Conservation (phyloP, 2,888 invertebrate genomes). For the Stenurella melanura region DNA sequence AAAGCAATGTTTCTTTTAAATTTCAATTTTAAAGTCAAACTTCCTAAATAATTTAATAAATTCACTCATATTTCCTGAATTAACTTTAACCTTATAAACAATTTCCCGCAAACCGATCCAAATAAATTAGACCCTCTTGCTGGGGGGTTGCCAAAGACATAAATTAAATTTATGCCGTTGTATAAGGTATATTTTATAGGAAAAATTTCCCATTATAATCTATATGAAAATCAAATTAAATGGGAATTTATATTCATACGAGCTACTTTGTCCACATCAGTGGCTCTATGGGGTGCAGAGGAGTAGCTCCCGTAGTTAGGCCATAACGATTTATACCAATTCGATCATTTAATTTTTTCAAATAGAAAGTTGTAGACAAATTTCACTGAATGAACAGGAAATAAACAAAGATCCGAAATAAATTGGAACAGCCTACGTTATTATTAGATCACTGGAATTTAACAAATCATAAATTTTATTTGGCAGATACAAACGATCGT, state of each 20-base stretch:
- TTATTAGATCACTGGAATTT: too few species aligned
- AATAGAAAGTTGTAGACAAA: too few species aligned
- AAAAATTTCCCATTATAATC: conserved; percentile 36
- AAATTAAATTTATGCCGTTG: conserved; percentile 24
- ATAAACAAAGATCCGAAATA: too few species aligned
- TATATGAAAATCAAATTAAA: conserved; percentile 35
- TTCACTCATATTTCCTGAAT: conserved; percentile 12
- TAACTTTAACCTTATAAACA: conserved; percentile 28
- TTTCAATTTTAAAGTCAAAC: conserved; percentile 12
- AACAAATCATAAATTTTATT: too few species aligned
- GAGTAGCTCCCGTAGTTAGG: conserved; percentile 22
- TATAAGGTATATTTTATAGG: conserved; percentile 29
- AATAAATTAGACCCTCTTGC: neutral
- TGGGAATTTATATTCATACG: conserved; percentile 38
- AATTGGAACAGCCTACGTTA: too few species aligned
- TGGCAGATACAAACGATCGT: too few species aligned
- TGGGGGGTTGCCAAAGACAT: conserved; percentile 11
- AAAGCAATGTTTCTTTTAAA: conserved; percentile 1
- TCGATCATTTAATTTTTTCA: too few species aligned
- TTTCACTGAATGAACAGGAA: too few species aligned
- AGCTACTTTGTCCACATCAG: conserved; percentile 43
- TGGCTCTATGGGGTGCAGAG: conserved; percentile 39
- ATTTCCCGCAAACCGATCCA: conserved; percentile 15
- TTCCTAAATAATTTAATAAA: conserved; percentile 31
- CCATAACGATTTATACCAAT: neutral